Base-by-base conservation (phyloP, 2,113 vertebrate species). In the Spea multiplicata region DNA sequence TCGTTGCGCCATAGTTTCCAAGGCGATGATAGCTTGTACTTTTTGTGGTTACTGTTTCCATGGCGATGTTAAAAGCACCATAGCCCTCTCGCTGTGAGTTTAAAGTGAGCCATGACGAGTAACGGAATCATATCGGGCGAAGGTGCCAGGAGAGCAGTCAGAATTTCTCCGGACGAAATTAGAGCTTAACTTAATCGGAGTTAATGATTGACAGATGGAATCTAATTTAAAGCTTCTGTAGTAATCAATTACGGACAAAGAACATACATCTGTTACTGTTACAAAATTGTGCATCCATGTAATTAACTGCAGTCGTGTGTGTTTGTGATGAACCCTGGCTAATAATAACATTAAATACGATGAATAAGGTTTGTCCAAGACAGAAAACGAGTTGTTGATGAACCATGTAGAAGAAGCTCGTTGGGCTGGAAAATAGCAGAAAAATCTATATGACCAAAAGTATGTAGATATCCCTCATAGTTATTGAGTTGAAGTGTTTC, bases 41-140 rank as follows among this genome's bases (percentile, higher is more conserved):
- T 30, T 30, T 76, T 70, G 50, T 83, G 79, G 82, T 57, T 82
- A 83, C 80, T 3, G 84, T 84, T 83, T 83, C 84, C 84, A 84
- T 81, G 77, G 82, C 78, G 76, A 81, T 57, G 76, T 61, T 78
- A 67, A 50, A 57, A 83, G 71, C 75, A 82, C 76, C 71, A 80
- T 49, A 67, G 62, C 4, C 17, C 10, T 68, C 45, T 50, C 47
- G 49, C 64, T 61, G 72, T 57, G 71, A 73, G 61, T 79, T 68
- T 67, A 59, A 66, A 68, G 45, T 64, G 66, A 67, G 64, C 61
- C 49, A 80, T 67, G 78, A 64, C 68, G 44, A 59, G 8, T 74
- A 80, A 80, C 49, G 53, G 78, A 80, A 50, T 50, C 45, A 67
- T 74, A 80, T 74, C 61, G 48, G 74, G 57, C 16, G 17, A n/a